Evolutionary conservation across 2,888 invertebrate species (phyloP).

Genomic region (Agrenia bidenticulata): DNA sequence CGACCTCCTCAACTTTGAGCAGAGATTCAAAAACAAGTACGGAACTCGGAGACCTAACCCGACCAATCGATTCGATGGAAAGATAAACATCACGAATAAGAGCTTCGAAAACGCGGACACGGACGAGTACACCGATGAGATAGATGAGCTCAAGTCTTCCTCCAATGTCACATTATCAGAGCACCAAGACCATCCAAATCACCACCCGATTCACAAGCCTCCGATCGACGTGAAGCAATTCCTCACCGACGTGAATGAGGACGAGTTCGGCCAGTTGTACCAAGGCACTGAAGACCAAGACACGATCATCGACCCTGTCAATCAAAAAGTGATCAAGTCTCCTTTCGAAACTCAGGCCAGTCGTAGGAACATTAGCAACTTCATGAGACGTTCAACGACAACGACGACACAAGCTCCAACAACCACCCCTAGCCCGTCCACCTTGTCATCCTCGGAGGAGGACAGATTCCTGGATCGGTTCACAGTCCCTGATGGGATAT

Average conservation of each 20-base stretch:
- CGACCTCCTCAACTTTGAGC: slow-evolving; percentile 34
- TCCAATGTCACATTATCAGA: slow-evolving; percentile 26
- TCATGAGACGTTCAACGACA: slow-evolving; percentile 23
- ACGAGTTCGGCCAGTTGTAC: slow-evolving; percentile 46
- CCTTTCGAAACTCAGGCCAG: slow-evolving; percentile 41
- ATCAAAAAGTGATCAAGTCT: slow-evolving; percentile 47
- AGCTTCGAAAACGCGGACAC: slow-evolving; percentile 20
- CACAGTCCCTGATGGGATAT: slow-evolving; percentile 18
- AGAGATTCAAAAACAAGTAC: slow-evolving; percentile 35
- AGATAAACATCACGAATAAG: slow-evolving; percentile 11
- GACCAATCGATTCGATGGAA: background rate
- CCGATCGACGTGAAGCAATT: slow-evolving; percentile 46
- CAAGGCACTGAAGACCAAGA: slow-evolving; percentile 49
- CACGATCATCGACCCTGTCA: slow-evolving; percentile 47
- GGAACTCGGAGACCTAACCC: background rate
- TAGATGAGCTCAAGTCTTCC: slow-evolving; percentile 12
- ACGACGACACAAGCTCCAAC: slow-evolving; percentile 14
- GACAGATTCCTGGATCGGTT: slow-evolving; percentile 12
- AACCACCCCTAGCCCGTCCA: background rate
- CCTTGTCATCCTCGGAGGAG: slow-evolving; percentile 19
- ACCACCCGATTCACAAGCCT: slow-evolving; percentile 40
- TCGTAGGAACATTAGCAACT: slow-evolving; percentile 8
- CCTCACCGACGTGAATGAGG: slow-evolving; percentile 42
- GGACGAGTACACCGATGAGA: slow-evolving; percentile 11
- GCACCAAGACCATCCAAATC: slow-evolving; percentile 32